phyloP scores from a whole-genome alignment of 1,140 invertebrate species.

The Oppia nitens region DNA sequence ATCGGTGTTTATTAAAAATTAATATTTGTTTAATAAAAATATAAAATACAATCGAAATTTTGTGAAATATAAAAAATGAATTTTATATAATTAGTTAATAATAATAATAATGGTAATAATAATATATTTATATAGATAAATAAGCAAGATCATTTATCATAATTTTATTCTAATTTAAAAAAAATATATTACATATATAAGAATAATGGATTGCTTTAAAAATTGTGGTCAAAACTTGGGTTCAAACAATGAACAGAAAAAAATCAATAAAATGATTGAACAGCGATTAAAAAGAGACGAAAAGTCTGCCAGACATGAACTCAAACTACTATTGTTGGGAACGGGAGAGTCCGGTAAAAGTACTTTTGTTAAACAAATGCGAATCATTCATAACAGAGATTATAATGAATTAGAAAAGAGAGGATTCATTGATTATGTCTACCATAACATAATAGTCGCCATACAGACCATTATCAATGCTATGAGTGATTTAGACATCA shows the following conservation, averaged over 20 bases:
- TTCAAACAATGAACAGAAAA: neutral
- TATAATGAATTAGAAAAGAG: conserved; percentile 38
- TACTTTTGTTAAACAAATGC: conserved; percentile 44
- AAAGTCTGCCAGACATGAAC: neutral
- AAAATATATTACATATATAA: too few species aligned
- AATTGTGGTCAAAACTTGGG: neutral
- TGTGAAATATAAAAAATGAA: too few species aligned
- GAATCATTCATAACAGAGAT: conserved; percentile 40
- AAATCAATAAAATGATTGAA: conserved; percentile 8
- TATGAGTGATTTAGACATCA: conserved; percentile 38
- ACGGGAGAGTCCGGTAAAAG: conserved; percentile 41
- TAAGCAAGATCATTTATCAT: too few species aligned
- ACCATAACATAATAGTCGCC: conserved; percentile 43
- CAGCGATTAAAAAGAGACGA: conserved; percentile 2
- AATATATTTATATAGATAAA: too few species aligned
- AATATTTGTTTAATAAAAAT: too few species aligned
- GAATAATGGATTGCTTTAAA: neutral
- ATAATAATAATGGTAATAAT: too few species aligned
- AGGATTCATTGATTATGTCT: conserved; percentile 37
- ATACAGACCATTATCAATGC: conserved; percentile 40
- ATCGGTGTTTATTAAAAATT: too few species aligned
- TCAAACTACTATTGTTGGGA: conserved; percentile 13
- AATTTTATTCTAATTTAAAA: too few species aligned
- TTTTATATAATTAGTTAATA: too few species aligned
- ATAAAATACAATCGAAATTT: too few species aligned